Conservation (phyloP, 2,888 invertebrate species). For the Euplexia lucipara region DNA sequence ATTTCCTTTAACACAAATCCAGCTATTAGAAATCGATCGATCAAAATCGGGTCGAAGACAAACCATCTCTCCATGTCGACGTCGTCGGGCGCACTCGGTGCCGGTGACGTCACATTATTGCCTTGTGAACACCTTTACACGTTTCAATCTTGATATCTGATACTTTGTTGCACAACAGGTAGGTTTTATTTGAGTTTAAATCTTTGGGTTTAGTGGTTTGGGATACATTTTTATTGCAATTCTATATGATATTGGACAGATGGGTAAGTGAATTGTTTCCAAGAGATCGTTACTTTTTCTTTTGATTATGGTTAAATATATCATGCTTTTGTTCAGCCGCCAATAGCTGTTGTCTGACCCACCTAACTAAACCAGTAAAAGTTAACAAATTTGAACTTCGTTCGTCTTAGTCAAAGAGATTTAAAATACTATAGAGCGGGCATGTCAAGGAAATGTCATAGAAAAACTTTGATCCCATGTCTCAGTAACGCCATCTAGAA, state of each 20-base stretch:
- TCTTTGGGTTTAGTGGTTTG: not conserved
- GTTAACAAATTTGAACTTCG: too few species aligned
- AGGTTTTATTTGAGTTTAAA: slow-evolving; percentile 35
- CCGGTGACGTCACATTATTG: slow-evolving; percentile 38
- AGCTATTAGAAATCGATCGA: slow-evolving; percentile 34
- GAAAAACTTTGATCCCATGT: too few species aligned
- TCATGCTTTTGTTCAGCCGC: too few species aligned
- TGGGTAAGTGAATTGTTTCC: too few species aligned
- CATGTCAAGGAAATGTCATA: too few species aligned
- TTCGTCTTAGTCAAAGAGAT: too few species aligned
- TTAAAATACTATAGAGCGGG: too few species aligned
- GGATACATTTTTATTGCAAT: not conserved
- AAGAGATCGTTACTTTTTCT: too few species aligned
- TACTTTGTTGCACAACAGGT: slow-evolving; percentile 46
- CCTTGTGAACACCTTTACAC: slow-evolving; percentile 41
- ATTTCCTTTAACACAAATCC: not conserved
- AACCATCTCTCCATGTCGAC: slow-evolving; percentile 13
- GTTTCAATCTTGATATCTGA: slow-evolving; percentile 48
- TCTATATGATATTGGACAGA: not conserved
- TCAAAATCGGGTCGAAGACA: slow-evolving; percentile 25
- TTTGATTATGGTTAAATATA: too few species aligned
- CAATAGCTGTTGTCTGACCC: too few species aligned
- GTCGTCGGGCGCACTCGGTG: slow-evolving; percentile 32
- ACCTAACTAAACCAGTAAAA: too few species aligned
- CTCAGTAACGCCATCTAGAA: too few species aligned